Evolutionary conservation across 1,140 invertebrate species (phyloP).

Genomic region (Neomicropteryx cornuta): DNA sequence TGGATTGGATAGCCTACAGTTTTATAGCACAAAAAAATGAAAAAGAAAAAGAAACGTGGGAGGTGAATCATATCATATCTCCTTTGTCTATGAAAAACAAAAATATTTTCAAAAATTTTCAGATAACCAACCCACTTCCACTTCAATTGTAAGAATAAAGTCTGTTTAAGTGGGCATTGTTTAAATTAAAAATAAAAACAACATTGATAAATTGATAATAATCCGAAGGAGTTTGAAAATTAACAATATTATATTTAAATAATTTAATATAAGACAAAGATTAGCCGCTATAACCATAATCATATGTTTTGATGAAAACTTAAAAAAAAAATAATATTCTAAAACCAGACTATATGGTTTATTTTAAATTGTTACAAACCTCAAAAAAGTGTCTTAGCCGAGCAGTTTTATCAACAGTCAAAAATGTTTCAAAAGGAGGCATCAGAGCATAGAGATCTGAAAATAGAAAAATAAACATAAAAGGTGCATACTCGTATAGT

Average conservation of each 20-base stretch:
- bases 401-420: conserved; percentile 57
- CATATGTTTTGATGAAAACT: neutral
- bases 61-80: too few species aligned
- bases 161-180: too few species aligned
- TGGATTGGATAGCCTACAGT: too few species aligned
- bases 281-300: conserved; percentile 4
- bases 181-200: conserved; percentile 8
- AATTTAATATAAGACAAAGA: conserved; percentile 13
- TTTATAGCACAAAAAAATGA: too few species aligned
- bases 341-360: neutral
- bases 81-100: too few species aligned
- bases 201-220: conserved; percentile 2
- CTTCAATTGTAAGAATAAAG: too few species aligned
- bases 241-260: conserved; percentile 1
- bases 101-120: too few species aligned
- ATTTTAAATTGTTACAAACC: conserved; percentile 50
- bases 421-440: conserved; percentile 77
- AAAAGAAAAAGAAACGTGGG: too few species aligned
- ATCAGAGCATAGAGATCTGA: conserved; percentile 69
- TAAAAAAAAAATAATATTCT: too few species aligned
- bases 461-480: conserved; percentile 22
- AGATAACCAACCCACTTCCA: too few species aligned
- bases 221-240: neutral
- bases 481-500: too few species aligned
- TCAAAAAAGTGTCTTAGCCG: conserved; percentile 68